Evolutionary conservation across 2,888 invertebrate genomes (phyloP), one percentile per base, ranked within the genome.

Genomic region (Calliopum simillimum): DNA sequence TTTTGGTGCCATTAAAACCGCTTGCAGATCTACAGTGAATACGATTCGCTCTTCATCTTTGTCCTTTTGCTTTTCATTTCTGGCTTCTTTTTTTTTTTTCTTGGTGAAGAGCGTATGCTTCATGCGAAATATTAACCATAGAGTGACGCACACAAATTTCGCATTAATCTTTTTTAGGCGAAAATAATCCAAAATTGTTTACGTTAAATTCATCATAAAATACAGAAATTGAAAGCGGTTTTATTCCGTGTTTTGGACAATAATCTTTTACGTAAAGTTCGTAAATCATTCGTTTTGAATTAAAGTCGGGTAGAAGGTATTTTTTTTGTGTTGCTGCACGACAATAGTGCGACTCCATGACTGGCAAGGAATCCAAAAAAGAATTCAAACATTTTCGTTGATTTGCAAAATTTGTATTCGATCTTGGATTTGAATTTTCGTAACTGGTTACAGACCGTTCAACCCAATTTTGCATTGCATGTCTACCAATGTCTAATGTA

Each of bases 1-100:
- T 65, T 69, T 69, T 66, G 69, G 65, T 19, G 65, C 71, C 71
- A 71, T 65, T 69, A 71, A 62, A 19, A 65, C 71, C 21, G 56
- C 64, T 59, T 71, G 71, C n/a, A 71, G 59, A 59, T 71, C 71
- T 58, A 71, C 71, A 25, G 68, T 63, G 14, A 64, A 25, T 19
- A 69, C 56, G 63, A 69, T 56, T 4, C 33, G 46, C 61, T 72
- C 69, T 66, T 69, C 63, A 49, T 16, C 43, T 56, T 68, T 72
- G 64, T 72, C 68, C 16, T 70, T 68, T 13, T 68, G 44, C 55
- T 70, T 72, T 70, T 72, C 68, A 68, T 63, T 43, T 65, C 69
- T 64, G 25, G 68, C 65, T n/a, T n/a, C 69, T 64, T 62, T 33
- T 61, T 71, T 71, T 49, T 55, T 61, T 71, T 65, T 66, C 51